Percentiles rank a stretch among this genome's conserved stretches.
Conservation (phyloP, 2,888 invertebrate genomes). For the Acanthopleura granulata region DNA sequence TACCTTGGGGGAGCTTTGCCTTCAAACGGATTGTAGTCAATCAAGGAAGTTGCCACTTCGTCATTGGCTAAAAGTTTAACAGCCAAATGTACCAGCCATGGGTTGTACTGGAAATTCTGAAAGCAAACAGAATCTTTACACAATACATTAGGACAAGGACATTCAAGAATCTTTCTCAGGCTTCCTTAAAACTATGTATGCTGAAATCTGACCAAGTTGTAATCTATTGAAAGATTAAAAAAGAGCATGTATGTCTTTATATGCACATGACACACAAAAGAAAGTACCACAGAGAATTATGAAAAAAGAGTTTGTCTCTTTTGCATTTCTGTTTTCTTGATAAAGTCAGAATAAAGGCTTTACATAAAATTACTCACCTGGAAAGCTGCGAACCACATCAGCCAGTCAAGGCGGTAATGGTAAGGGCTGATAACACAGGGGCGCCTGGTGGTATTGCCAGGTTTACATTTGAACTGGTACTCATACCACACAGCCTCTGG, state of each 20-base stretch:
- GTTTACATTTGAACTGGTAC: conserved; percentile 71
- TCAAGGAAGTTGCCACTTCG: conserved; percentile 52
- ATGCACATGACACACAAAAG: too few relatives aligned
- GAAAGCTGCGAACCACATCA: conserved; percentile 71
- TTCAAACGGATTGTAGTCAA: conserved; percentile 68
- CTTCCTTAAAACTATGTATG: too few relatives aligned
- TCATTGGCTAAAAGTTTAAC: conserved; percentile 68
- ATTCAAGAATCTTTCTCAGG: too few relatives aligned
- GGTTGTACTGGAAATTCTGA: conserved; percentile 67
- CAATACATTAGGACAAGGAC: too few relatives aligned
- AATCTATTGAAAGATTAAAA: too few relatives aligned
- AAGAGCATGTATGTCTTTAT: too few relatives aligned
- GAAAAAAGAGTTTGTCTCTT: too few relatives aligned
- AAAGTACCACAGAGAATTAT: too few relatives aligned
- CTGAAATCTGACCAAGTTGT: too few relatives aligned
- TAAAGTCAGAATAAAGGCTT: too few relatives aligned
- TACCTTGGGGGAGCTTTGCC: conserved; percentile 64
- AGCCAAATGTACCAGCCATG: conserved; percentile 68
- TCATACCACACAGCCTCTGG: conserved; percentile 66
- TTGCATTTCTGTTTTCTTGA: too few relatives aligned
- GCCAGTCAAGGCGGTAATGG: conserved; percentile 71
- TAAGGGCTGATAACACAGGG: conserved; percentile 71
- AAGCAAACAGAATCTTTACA: conserved; percentile 27
- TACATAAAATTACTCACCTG: conserved; percentile 48
- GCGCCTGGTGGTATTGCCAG: conserved; percentile 62